Conservation (phyloP, 2,797 vertebrate genomes). For the Chlorospingus flavigularis region DNA sequence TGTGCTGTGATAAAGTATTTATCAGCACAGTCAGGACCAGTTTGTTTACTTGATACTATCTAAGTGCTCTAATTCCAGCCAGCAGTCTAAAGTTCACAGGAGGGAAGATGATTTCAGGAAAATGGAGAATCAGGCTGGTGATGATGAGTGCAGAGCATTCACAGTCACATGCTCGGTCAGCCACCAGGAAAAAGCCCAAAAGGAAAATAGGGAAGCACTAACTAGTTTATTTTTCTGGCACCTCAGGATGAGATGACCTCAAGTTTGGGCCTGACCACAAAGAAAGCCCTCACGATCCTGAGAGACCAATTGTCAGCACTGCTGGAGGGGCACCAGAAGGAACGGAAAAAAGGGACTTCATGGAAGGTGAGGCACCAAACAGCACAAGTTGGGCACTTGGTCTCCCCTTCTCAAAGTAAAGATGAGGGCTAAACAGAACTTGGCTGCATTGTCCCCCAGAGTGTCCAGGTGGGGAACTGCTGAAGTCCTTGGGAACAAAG, state of each 20-base stretch:
- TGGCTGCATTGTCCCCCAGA: neutral
- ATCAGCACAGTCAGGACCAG: neutral
- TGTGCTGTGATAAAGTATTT: slow-evolving; percentile 36
- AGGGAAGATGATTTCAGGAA: neutral
- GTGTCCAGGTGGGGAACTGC: neutral
- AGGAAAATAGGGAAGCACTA: neutral
- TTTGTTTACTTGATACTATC: slow-evolving; percentile 43
- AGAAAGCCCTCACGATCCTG: slow-evolving; percentile 87
- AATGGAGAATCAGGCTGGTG: neutral
- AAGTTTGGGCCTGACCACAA: slow-evolving; percentile 88
- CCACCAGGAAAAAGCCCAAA: neutral
- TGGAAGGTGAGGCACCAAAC: slow-evolving; percentile 77
- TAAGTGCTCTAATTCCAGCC: slow-evolving; percentile 1
- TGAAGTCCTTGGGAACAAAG: neutral
- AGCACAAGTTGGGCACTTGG: neutral
- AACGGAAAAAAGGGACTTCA: slow-evolving; percentile 72
- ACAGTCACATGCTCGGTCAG: neutral
- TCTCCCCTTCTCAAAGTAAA: neutral
- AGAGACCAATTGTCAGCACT: slow-evolving; percentile 87
- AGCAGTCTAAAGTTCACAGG: slow-evolving; percentile 16
- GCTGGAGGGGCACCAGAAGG: slow-evolving; percentile 87
- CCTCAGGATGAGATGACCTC: slow-evolving; percentile 82
- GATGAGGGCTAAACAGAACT: neutral
- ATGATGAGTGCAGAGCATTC: neutral
- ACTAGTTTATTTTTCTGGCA: slow-evolving; percentile 5